Evolutionary conservation across 2,888 invertebrate genomes (phyloP).

Genomic region (Hirtodrosophila duncani): DNA sequence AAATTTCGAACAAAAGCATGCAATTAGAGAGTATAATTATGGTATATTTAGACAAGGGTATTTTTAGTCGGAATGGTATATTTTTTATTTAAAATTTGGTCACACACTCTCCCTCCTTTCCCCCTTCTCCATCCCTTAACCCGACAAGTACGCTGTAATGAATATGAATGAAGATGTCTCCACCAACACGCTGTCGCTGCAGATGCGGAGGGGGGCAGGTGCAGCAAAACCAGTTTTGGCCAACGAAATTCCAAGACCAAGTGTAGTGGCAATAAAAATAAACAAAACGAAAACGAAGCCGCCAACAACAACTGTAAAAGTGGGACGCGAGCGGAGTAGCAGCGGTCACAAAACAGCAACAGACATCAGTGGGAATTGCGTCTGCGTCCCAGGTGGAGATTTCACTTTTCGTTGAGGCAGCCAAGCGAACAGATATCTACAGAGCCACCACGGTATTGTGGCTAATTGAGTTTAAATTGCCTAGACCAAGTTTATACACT

Average conservation of each 20-base stretch:
- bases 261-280: constrained; percentile 48
- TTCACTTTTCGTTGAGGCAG: constrained; percentile 40
- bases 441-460: constrained; percentile 8
- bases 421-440: constrained; percentile 12
- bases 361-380: constrained; percentile 14
- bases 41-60: too few species aligned
- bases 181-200: too few species aligned
- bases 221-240: too few species aligned
- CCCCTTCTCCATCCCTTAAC: too few species aligned
- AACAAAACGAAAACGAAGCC: constrained; percentile 49
- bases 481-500: not conserved
- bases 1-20: too few species aligned
- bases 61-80: too few species aligned
- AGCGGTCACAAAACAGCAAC: constrained; percentile 24
- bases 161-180: too few species aligned
- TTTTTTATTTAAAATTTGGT: too few species aligned
- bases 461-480: constrained; percentile 8
- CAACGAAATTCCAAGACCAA: constrained; percentile 22
- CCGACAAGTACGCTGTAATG: too few species aligned
- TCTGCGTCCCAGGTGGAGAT: constrained; percentile 29
- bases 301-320: constrained; percentile 51
- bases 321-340: constrained; percentile 49
- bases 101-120: too few species aligned
- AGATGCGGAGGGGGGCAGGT: too few species aligned
- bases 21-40: too few species aligned